Evolutionary conservation across 2,113 vertebrate genomes (phyloP), one percentile per base, ranked within the genome.

Genomic region (Porphyrio hochstetteri): DNA sequence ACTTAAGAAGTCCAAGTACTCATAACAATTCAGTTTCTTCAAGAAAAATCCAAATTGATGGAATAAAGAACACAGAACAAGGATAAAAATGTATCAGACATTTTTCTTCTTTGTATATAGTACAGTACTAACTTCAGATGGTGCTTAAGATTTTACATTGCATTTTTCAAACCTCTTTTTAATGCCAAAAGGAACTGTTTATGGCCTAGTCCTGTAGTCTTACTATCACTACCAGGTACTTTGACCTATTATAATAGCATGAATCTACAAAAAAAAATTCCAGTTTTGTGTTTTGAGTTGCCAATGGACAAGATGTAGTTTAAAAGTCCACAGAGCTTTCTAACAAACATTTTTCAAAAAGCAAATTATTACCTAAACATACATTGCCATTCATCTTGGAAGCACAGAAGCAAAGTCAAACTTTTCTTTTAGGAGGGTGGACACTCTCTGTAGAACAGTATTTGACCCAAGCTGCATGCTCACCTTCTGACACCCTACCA

Each of bases 1-100:
- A 69, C 15, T 86, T 20, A 29, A 0, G 2, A 56, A 82, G 48
- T 53, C 55, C 44, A 52, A 79, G 21, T 33, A 80, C 20, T 72
- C 9, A 1, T 28, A 92, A 46, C 13, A 55, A 79, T 17, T 71
- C 12, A 44, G 21, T n/a, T 40, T 21, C 42, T 60, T 60, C 16
- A 56, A 61, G 23, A 27, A 38, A 50, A 38, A 53, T 11, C 13
- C 6, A 23, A 52, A 29, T 1, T 2, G 18, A 76, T 16, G 13
- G 38, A 77, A 88, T 68, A 35, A 71, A 40, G 16, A 93, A 53
- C 7, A 63, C 9, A 16, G 7, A 64, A 76, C 5, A 56, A 7
- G 8, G 21, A 69, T 24, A 63, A 55, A 64, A 67, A 20, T 38
- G 28, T 40, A 67, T 7, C 52, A 44, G 29, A 27, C 0, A 0